Percentiles rank a stretch among this genome's conserved stretches.
These are phyloP conservation scores for Petrocephalus schoutedeni DNA, from an alignment of 2,797 vertebrate species.

Conservation along the genomic window DNA sequence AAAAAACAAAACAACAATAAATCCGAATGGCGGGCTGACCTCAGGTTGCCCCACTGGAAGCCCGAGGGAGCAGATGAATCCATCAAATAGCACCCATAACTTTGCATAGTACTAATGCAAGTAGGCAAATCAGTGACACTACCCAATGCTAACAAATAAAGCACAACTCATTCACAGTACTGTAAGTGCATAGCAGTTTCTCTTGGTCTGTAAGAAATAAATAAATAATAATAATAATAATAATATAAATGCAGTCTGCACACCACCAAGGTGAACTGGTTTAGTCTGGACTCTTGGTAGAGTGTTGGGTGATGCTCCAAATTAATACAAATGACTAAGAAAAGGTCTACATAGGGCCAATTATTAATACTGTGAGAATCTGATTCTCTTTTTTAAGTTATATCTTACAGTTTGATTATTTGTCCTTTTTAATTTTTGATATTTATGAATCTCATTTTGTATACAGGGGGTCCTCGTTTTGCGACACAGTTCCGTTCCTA, in stretches of 20 bases:
- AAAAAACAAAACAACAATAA: neutral
- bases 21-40: neutral
- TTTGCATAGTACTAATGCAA: neutral
- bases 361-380: neutral
- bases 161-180: neutral
- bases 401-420: neutral
- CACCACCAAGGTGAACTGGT: neutral
- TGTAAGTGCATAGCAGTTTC: neutral
- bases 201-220: no score
- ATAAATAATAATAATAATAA: no score
- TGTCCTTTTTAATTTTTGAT: neutral
- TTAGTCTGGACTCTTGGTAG: neutral
- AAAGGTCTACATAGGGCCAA: no score
- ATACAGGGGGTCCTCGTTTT: no score
- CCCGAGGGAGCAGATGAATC: neutral
- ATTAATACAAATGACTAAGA: no score
- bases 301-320: no score
- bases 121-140: neutral
- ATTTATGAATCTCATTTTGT: neutral
- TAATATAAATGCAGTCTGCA: neutral
- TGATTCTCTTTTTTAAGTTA: neutral
- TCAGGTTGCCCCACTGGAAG: neutral
- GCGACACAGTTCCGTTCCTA: no score
- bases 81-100: neutral
- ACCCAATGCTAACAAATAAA: neutral